These are phyloP conservation scores for Catalaphyllia jardinei DNA, from an alignment of 64 coral and sea anemone genomes.

Conservation along the genomic window DNA sequence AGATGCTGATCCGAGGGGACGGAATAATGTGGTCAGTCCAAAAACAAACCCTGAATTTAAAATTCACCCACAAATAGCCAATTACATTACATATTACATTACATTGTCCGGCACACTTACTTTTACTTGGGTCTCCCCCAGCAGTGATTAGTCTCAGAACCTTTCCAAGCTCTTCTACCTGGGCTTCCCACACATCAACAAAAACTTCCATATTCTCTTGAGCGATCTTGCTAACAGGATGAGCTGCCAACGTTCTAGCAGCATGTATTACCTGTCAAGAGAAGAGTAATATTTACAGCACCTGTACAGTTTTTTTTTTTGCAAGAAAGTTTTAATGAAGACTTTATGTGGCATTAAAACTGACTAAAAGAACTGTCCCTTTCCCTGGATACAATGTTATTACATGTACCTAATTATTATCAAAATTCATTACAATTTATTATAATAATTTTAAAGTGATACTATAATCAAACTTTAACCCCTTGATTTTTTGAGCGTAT, in stretches of 20 bases:
- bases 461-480: too few relatives aligned
- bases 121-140: constrained; percentile 83
- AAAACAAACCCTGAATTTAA: background rate
- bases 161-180: constrained; percentile 95
- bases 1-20: too few relatives aligned
- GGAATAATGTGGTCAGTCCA: too few relatives aligned
- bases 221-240: constrained; percentile 97
- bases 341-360: background rate
- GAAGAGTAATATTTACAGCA: background rate
- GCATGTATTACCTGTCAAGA: constrained; percentile 82
- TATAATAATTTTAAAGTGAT: too few relatives aligned
- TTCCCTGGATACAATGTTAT: background rate
- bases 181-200: constrained; percentile 95
- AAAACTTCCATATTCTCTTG: constrained; percentile 99
- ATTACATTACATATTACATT: too few relatives aligned
- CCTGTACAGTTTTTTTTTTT: too few relatives aligned
- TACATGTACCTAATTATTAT: background rate
- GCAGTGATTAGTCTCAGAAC: constrained; percentile 78
- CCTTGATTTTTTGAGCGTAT: too few relatives aligned
- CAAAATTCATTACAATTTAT: background rate
- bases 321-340: background rate
- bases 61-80: background rate
- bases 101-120: constrained; percentile 54
- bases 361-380: background rate
- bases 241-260: constrained; percentile 83